A percentile compares a stretch with the other conserved stretches of the same genome.
Evolutionary conservation across 30 jellyfish, hydroid and myxozoan species (phyloP).

Genomic region (Chironex yamaguchii): DNA sequence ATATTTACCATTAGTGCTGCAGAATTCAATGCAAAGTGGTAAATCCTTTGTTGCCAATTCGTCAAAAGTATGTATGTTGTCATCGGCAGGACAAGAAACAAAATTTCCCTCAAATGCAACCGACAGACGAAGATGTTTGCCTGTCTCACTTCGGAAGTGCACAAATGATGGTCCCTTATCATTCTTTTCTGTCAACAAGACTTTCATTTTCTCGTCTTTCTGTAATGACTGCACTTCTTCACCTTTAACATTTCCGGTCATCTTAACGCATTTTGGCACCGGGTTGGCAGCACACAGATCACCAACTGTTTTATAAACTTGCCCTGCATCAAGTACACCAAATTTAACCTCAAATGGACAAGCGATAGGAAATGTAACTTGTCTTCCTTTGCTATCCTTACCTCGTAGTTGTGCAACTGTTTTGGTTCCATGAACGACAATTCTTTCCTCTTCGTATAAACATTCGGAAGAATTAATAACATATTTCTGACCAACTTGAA

Average conservation of each 20-base stretch:
- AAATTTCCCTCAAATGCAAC: slow-evolving; percentile 59
- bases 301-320: slow-evolving; percentile 14
- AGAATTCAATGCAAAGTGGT: slow-evolving; percentile 58
- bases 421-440: slow-evolving; percentile 76
- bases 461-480: slow-evolving; percentile 16
- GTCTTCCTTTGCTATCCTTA: slow-evolving; percentile 63
- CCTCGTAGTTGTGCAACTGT: slow-evolving; percentile 76
- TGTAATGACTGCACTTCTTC: slow-evolving; percentile 26
- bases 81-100: slow-evolving; percentile 64
- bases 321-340: slow-evolving; percentile 64
- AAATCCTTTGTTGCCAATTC: slow-evolving; percentile 36
- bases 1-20: slow-evolving; percentile 3
- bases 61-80: slow-evolving; percentile 19
- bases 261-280: slow-evolving; percentile 82
- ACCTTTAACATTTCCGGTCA: slow-evolving; percentile 33
- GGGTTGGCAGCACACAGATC: slow-evolving; percentile 73
- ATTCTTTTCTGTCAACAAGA: slow-evolving; percentile 74
- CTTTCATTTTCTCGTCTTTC: slow-evolving; percentile 88
- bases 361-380: slow-evolving; percentile 61
- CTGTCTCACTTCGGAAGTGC: slow-evolving; percentile 83
- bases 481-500: background rate
- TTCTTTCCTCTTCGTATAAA: slow-evolving; percentile 69
- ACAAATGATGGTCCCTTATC: slow-evolving; percentile 82
- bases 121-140: slow-evolving; percentile 85
- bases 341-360: slow-evolving; percentile 75